Base-by-base conservation (phyloP, 64 coral and sea anemone genomes). In the Stylophora pistillata region DNA sequence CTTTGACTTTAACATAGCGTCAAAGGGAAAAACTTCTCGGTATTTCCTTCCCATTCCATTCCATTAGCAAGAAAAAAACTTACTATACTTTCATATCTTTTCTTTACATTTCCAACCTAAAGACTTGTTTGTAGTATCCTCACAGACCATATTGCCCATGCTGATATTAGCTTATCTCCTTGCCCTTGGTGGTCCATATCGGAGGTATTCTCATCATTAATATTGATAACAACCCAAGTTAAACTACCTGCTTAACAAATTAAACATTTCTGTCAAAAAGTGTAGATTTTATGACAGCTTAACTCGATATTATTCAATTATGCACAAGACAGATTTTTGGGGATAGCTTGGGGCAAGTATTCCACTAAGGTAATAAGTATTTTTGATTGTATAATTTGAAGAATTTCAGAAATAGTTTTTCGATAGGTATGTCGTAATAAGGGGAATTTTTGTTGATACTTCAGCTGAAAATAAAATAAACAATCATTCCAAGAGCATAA, bases 241-340 rank as follows among this genome's bases (percentile, higher is more conserved):
- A 75, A 75, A 75, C 73, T 75, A 75, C 73, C 73, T 75, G 73
- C 73, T 75, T 75, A 75, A 75, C 18, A 75, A 75, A 75, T 75
- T 75, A 75, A 75, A 75, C 73, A 75, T 75, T 33, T 17, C 73
- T 75, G 73, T 75, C 73, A 75, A 75, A 75, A 75, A 37, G 73
- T 75, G 73, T 75, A 53, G 73, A 75, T 21, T 75, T 75, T 52
- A 75, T 75, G 73, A 75, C 73, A 75, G 37, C 23, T 75, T 37
- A 10, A 47, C 34, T 52, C 52, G 14, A 47, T 0, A 12, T 23
- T 9, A 75, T 75, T 75, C 34, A 75, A 75, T 52, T 75, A 75
- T 75, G 73, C 73, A 75, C 73, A 52, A 75, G 73, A 33, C 52
- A 75, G 32, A 16, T 13, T 47, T 52, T 18, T 53, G 34, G 21